phyloP scores from a whole-genome alignment of 2,113 vertebrate species.

The Trinectes maculatus region DNA sequence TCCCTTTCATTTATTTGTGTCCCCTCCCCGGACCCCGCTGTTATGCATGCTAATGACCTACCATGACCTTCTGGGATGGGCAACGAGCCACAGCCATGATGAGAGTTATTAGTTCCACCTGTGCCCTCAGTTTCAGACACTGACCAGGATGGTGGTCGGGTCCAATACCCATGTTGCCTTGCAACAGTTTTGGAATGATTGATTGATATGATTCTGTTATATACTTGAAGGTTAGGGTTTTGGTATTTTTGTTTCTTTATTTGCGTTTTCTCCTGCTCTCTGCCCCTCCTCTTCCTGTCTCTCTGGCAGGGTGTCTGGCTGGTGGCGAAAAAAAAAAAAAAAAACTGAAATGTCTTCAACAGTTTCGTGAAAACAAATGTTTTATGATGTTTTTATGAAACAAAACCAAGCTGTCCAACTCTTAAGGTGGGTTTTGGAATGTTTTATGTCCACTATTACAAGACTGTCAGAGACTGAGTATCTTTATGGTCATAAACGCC shows the following conservation, averaged over 20 bases:
- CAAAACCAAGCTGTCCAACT: conserved; percentile 26
- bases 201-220: too few species aligned
- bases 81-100: background rate
- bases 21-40: background rate
- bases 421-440: conserved; percentile 34
- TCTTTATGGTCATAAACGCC: conserved; percentile 22
- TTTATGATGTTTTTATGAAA: conserved; percentile 23
- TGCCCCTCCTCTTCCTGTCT: too few species aligned
- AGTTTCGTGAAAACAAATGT: too few species aligned
- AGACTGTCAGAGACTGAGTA: conserved; percentile 4
- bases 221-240: too few species aligned
- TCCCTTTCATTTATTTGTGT: background rate
- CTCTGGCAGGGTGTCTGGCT: too few species aligned
- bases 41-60: conserved; percentile 2
- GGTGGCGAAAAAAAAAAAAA: too few species aligned
- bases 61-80: background rate
- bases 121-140: background rate
- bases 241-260: too few species aligned
- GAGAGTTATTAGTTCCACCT: conserved; percentile 10
- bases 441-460: conserved; percentile 33
- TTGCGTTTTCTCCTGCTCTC: too few species aligned
- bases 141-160: background rate
- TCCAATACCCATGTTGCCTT: background rate
- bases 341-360: too few species aligned
- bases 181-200: too few species aligned